Percentiles rank a stretch among this genome's conserved stretches.
These are phyloP conservation scores for Caenorhabditis afra DNA, from an alignment of 2,888 invertebrate species.

Conservation along the genomic window DNA sequence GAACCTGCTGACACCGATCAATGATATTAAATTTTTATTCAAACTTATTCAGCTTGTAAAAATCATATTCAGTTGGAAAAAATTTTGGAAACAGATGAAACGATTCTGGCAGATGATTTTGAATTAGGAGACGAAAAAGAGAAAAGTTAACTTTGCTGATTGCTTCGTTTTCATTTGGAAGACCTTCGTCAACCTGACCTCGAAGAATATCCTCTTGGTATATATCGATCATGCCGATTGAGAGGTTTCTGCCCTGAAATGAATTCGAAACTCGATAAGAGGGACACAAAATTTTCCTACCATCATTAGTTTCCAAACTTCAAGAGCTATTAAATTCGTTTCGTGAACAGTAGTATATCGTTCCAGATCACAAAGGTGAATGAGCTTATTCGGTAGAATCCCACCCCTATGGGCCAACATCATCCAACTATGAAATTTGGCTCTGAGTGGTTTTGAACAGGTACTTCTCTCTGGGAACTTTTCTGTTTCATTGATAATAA, in stretches of 20 bases:
- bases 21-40: neutral
- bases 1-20: neutral
- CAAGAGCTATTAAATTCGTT: slow-evolving; percentile 42
- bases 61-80: slow-evolving; percentile 46
- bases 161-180: slow-evolving; percentile 43
- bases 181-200: slow-evolving; percentile 31
- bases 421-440: slow-evolving; percentile 40
- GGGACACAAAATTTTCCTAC: slow-evolving; percentile 1
- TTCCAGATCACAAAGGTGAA: slow-evolving; percentile 38
- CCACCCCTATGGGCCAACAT: slow-evolving; percentile 35
- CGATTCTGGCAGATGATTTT: slow-evolving; percentile 34
- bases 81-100: slow-evolving; percentile 38
- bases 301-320: slow-evolving; percentile 52
- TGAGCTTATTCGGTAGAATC: slow-evolving; percentile 17
- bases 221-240: slow-evolving; percentile 14
- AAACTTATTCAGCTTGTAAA: slow-evolving; percentile 11
- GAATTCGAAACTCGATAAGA: neutral
- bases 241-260: slow-evolving; percentile 24
- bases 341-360: slow-evolving; percentile 40
- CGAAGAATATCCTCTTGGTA: slow-evolving; percentile 38
- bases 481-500: slow-evolving; percentile 55
- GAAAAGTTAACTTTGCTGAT: slow-evolving; percentile 18
- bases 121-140: slow-evolving; percentile 36
- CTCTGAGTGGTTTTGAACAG: neutral
- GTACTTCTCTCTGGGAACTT: slow-evolving; percentile 15